Conservation (phyloP, 1,140 invertebrate species). For the Trachymyrmex septentrionalis region DNA sequence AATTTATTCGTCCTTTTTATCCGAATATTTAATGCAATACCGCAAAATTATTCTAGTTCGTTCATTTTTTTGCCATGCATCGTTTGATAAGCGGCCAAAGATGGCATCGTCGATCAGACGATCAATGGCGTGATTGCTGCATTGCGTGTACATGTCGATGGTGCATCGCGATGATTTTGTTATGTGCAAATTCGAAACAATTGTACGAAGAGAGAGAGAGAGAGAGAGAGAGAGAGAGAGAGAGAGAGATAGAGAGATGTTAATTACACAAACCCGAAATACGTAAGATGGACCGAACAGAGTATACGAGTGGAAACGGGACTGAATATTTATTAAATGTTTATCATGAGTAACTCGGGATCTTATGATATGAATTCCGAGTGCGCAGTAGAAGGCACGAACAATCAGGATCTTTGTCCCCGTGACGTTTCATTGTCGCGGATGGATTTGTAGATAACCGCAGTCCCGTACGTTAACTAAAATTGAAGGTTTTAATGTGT, state of each 20-base stretch:
- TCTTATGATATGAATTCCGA: neutral
- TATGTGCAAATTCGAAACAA: neutral
- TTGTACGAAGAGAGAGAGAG: neutral
- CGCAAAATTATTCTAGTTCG: conserved; percentile 6
- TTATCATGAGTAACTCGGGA: conserved; percentile 57
- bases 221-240: conserved; percentile 5
- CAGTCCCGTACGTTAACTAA: neutral
- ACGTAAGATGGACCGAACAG: conserved; percentile 68
- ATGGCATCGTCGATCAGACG: conserved; percentile 1
- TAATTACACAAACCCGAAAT: conserved; percentile 52
- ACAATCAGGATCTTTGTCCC: conserved; percentile 38
- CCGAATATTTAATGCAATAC: neutral
- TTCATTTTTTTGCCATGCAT: neutral
- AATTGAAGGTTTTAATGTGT: conserved; percentile 9
- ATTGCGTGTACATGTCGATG: neutral
- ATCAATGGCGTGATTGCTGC: neutral
- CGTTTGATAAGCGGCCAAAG: conserved; percentile 1
- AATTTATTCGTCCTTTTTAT: conserved; percentile 23
- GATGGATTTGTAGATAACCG: conserved; percentile 8
- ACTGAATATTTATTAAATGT: conserved; percentile 80
- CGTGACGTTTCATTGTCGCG: neutral
- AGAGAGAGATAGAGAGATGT: neutral
- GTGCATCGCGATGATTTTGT: neutral
- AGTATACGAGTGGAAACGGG: conserved; percentile 73
- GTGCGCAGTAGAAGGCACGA: conserved; percentile 13